Conservation (phyloP, 2,113 vertebrate genomes). For the Hymenochirus boettgeri region DNA sequence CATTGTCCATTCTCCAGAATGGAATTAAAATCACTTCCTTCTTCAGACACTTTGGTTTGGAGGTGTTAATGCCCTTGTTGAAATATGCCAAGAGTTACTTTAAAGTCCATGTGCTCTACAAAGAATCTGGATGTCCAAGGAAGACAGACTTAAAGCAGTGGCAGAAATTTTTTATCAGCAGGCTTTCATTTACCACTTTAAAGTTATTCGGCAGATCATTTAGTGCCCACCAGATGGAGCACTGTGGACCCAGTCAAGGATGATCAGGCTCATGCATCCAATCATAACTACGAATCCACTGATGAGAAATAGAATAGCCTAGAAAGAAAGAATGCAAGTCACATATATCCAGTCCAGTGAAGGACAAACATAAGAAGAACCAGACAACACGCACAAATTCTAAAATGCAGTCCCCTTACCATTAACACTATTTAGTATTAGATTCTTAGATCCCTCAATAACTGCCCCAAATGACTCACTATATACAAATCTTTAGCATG, state of each 20-base stretch:
- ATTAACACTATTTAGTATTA: too few species aligned
- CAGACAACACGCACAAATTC: too few species aligned
- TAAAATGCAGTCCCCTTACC: too few species aligned
- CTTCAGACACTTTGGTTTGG: slow-evolving; percentile 65
- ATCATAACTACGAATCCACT: slow-evolving; percentile 84
- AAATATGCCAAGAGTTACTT: too few species aligned
- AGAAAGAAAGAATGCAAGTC: too few species aligned
- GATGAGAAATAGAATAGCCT: slow-evolving; percentile 81
- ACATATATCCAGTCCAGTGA: too few species aligned
- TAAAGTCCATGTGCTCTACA: slow-evolving; percentile 63
- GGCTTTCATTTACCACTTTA: slow-evolving; percentile 55
- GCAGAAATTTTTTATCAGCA: too few species aligned
- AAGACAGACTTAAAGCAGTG: slow-evolving; percentile 50
- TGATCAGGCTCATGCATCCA: slow-evolving; percentile 82
- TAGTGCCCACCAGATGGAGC: slow-evolving; percentile 53
- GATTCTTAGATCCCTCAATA: too few species aligned
- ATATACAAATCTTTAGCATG: too few species aligned
- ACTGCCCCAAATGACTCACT: too few species aligned
- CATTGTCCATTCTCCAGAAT: slow-evolving; percentile 95
- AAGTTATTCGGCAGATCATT: slow-evolving; percentile 38
- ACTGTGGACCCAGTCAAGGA: slow-evolving; percentile 81
- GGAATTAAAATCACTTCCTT: slow-evolving; percentile 81
- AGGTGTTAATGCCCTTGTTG: slow-evolving; percentile 58
- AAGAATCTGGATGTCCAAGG: slow-evolving; percentile 44
- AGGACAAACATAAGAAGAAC: too few species aligned